phyloP scores from a whole-genome alignment of 1,140 invertebrate genomes.

The Araneus ventricosus region DNA sequence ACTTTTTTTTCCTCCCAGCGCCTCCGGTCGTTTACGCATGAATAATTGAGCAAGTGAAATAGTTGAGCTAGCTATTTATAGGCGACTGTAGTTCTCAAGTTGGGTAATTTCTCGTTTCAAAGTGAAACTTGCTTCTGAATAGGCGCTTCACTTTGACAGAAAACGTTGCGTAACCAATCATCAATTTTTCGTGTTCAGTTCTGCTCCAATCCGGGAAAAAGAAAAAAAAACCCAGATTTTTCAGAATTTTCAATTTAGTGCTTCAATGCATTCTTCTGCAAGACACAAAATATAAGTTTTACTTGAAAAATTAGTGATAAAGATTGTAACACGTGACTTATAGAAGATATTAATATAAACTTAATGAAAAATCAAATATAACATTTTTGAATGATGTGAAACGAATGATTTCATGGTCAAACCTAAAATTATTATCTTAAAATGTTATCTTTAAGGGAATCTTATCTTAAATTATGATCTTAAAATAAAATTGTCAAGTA shows the following conservation, averaged over 20 bases:
- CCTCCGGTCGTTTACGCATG: conserved; percentile 59
- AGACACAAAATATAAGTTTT: background rate
- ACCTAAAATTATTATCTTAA: too few relatives aligned
- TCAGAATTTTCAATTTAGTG: background rate
- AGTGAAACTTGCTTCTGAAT: conserved; percentile 5
- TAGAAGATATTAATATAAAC: too few relatives aligned
- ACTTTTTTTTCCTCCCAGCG: background rate
- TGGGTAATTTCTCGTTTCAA: conserved; percentile 54
- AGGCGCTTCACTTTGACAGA: conserved; percentile 23
- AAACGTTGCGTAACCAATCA: background rate
- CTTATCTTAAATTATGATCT: too few relatives aligned
- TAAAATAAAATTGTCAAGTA: too few relatives aligned
- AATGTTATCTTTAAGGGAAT: too few relatives aligned
- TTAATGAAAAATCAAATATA: too few relatives aligned
- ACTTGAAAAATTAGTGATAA: too few relatives aligned
- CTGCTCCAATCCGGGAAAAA: background rate
- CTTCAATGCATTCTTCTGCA: background rate
- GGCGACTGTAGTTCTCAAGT: conserved; percentile 55
- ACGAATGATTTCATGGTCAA: too few relatives aligned
- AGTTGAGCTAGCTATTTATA: conserved; percentile 57
- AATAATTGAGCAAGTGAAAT: conserved; percentile 66
- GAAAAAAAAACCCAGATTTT: background rate
- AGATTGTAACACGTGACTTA: too few relatives aligned
- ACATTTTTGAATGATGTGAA: too few relatives aligned
- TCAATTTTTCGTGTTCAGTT: background rate